Conservation (phyloP, 53 echinoderm and acorn worm genomes). For the Zoroaster sp. region DNA sequence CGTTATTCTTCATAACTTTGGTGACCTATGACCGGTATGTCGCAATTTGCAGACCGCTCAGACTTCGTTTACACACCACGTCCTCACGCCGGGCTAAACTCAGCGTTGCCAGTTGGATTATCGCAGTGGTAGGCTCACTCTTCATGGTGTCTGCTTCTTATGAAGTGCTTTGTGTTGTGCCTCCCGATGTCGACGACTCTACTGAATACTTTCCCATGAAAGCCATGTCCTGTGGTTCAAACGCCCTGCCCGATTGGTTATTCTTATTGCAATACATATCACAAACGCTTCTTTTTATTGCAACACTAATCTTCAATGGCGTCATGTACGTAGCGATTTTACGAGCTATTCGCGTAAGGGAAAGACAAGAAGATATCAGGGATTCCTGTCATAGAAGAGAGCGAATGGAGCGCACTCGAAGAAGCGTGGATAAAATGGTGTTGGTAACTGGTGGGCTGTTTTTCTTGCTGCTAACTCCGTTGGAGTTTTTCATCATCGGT, state of each 20-base stretch:
- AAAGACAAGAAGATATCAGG: not conserved
- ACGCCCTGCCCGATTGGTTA: not conserved
- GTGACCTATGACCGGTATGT: constrained; percentile 20
- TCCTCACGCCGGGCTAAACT: not conserved
- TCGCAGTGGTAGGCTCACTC: not conserved
- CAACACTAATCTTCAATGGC: not conserved
- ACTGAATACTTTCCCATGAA: not conserved
- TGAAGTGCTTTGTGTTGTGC: not conserved
- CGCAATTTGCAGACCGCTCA: constrained; percentile 14
- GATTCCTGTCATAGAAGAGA: not conserved
- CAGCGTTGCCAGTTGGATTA: not conserved
- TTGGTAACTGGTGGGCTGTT: not conserved
- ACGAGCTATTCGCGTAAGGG: not conserved
- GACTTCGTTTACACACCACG: not conserved
- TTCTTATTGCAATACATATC: not conserved
- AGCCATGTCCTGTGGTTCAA: not conserved
- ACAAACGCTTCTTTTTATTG: not conserved
- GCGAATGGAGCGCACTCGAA: not conserved
- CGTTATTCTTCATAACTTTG: not conserved
- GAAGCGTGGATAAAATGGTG: not conserved
- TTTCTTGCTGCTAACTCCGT: not conserved
- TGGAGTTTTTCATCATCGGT: not conserved
- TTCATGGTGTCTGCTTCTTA: not conserved
- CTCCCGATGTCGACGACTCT: not conserved
- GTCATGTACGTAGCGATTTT: not conserved